Conservation (phyloP, 1,140 invertebrate genomes). For the Drosophila parvula region DNA sequence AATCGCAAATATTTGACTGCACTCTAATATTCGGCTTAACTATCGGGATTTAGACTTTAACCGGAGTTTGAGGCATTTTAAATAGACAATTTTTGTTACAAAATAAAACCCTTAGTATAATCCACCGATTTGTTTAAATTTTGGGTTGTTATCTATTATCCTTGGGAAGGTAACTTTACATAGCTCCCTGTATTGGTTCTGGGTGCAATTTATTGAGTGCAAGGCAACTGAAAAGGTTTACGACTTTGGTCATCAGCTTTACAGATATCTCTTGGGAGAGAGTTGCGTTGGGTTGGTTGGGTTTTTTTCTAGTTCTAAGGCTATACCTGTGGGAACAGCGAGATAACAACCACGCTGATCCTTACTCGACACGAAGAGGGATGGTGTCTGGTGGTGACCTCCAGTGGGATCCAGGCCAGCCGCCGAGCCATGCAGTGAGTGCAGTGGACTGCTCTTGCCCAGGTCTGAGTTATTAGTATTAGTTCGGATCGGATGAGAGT, state of each 20-base stretch:
- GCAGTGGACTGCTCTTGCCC: constrained; percentile 69
- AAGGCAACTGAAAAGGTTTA: constrained; percentile 44
- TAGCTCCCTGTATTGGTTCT: constrained; percentile 21
- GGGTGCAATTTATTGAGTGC: constrained; percentile 34
- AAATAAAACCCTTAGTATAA: not conserved
- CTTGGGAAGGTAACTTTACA: too few species aligned
- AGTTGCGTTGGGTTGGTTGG: not conserved
- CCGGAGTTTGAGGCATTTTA: too few species aligned
- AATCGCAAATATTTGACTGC: too few species aligned
- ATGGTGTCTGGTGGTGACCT: constrained; percentile 85
- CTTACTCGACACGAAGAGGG: constrained; percentile 86
- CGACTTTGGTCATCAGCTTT: constrained; percentile 24
- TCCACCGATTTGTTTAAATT: not conserved
- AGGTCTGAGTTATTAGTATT: constrained; percentile 49
- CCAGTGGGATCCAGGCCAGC: constrained; percentile 66
- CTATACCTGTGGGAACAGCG: constrained; percentile 88
- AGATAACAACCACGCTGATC: constrained; percentile 91
- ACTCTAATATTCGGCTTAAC: not conserved
- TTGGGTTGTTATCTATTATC: not conserved
- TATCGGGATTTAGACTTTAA: not conserved
- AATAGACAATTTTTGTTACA: too few species aligned
- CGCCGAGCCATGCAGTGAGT: constrained; percentile 66
- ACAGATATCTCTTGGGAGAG: constrained; percentile 25
- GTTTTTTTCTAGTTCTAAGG: constrained; percentile 34
- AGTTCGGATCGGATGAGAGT: constrained; percentile 37